phyloP scores from a whole-genome alignment of 1,140 invertebrate genomes.

The Papilio dardanus region DNA sequence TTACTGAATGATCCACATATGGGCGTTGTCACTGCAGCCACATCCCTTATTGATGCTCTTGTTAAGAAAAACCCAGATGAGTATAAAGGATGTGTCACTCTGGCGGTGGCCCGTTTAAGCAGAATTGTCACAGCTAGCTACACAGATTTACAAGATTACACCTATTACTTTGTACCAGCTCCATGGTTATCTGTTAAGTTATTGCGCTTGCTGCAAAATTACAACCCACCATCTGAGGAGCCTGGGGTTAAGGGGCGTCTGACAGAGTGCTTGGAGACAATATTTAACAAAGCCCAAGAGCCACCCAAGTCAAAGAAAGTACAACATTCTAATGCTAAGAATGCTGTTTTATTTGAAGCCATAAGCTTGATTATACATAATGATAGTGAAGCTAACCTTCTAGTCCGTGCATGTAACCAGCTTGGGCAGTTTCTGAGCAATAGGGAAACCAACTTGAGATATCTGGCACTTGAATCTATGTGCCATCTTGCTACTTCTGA shows the following conservation, averaged over 20 bases:
- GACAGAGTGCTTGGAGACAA: constrained; percentile 99
- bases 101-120: constrained; percentile 98
- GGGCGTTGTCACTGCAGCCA: constrained; percentile 99
- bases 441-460: constrained; percentile 98
- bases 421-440: constrained; percentile 99
- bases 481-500: constrained; percentile 99
- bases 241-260: constrained; percentile 96
- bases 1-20: constrained; percentile 99
- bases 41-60: constrained; percentile 98
- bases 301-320: constrained; percentile 99
- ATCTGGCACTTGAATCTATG: constrained; percentile 99
- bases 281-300: constrained; percentile 99
- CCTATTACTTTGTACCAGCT: constrained; percentile 99
- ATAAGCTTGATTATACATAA: constrained; percentile 99
- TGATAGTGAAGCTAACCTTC: constrained; percentile 98
- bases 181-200: constrained; percentile 99
- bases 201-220: constrained; percentile 97
- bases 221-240: constrained; percentile 97
- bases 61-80: constrained; percentile 99
- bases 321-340: constrained; percentile 99
- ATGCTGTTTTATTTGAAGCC: constrained; percentile 99
- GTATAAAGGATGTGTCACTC: constrained; percentile 99
- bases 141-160: constrained; percentile 99
- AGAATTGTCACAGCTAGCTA: constrained; percentile 99
- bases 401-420: constrained; percentile 99